phyloP scores from a whole-genome alignment of 2,888 invertebrate genomes.

The Rhopalosiphum nymphaeae region DNA sequence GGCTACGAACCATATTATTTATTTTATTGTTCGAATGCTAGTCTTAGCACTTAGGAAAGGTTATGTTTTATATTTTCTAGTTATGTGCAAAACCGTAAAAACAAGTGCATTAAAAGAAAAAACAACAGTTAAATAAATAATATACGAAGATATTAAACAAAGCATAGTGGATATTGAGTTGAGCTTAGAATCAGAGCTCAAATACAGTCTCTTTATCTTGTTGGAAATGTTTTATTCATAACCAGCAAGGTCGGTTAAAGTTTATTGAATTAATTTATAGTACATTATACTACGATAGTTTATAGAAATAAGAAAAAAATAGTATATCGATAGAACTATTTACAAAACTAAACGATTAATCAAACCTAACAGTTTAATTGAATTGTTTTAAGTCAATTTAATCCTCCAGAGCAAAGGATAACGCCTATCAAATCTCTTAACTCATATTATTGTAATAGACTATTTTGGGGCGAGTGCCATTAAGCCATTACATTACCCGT shows the following conservation, averaged over 20 bases:
- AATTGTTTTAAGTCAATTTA: not conserved
- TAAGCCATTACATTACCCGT: not conserved
- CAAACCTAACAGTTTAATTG: not conserved
- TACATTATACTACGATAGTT: not conserved
- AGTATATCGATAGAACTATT: not conserved
- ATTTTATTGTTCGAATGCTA: not conserved
- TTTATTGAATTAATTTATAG: not conserved
- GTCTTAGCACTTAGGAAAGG: not conserved
- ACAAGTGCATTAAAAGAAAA: not conserved
- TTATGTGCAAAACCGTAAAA: not conserved
- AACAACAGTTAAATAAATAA: not conserved
- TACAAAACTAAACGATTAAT: not conserved
- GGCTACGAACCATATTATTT: not conserved
- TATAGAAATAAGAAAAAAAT: not conserved
- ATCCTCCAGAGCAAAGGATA: not conserved
- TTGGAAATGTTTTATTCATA: not conserved
- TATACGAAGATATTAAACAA: not conserved
- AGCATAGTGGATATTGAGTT: not conserved
- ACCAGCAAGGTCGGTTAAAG: not conserved
- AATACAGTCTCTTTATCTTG: not conserved
- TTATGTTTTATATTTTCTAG: not conserved
- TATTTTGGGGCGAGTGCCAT: not conserved
- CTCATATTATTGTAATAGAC: constrained; percentile 12
- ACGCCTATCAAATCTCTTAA: constrained; percentile 25
- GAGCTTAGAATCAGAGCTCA: not conserved